Conservation (phyloP, 2,888 invertebrate species). For the Aleiodes leptofemur region DNA sequence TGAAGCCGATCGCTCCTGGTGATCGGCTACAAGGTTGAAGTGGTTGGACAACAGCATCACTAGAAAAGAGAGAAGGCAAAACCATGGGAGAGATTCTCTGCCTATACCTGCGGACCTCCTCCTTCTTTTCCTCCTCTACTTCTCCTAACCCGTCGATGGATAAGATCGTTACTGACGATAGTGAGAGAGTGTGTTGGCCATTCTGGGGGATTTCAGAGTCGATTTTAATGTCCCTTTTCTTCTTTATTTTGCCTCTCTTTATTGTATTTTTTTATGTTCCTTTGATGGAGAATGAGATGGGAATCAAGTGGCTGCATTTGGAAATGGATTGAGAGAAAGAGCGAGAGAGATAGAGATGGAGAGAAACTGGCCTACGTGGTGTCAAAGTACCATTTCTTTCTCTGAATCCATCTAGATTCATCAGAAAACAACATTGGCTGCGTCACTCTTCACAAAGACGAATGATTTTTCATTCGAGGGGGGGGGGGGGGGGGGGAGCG, state of each 20-base stretch:
- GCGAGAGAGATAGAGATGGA: background rate
- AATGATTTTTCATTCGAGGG: slow-evolving; percentile 41
- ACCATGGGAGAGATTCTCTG: slow-evolving; percentile 27
- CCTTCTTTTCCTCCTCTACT: slow-evolving; percentile 7
- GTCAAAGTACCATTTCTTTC: slow-evolving; percentile 49
- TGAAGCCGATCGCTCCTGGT: slow-evolving; percentile 54
- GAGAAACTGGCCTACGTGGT: slow-evolving; percentile 30
- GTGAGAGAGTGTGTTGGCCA: slow-evolving; percentile 38
- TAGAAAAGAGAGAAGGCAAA: slow-evolving; percentile 26
- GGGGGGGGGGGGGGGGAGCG: background rate
- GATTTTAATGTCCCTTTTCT: slow-evolving; percentile 45
- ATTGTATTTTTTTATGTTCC: no score
- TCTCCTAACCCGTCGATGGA: slow-evolving; percentile 36
- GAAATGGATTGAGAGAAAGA: slow-evolving; percentile 22
- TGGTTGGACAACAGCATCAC: slow-evolving; percentile 44
- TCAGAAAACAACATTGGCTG: slow-evolving; percentile 28
- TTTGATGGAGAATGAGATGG: background rate
- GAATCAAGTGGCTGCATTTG: slow-evolving; percentile 14
- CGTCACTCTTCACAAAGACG: slow-evolving; percentile 44
- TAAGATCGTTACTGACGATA: slow-evolving; percentile 53
- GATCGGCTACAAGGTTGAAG: slow-evolving; percentile 50
- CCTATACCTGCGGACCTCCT: slow-evolving; percentile 30
- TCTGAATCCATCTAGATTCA: background rate
- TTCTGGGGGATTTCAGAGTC: slow-evolving; percentile 50
- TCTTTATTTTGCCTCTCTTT: background rate